Percentiles rank a stretch among this genome's conserved stretches.
phyloP scores from a whole-genome alignment of 1,140 invertebrate genomes.

The Lucilia sericata region DNA sequence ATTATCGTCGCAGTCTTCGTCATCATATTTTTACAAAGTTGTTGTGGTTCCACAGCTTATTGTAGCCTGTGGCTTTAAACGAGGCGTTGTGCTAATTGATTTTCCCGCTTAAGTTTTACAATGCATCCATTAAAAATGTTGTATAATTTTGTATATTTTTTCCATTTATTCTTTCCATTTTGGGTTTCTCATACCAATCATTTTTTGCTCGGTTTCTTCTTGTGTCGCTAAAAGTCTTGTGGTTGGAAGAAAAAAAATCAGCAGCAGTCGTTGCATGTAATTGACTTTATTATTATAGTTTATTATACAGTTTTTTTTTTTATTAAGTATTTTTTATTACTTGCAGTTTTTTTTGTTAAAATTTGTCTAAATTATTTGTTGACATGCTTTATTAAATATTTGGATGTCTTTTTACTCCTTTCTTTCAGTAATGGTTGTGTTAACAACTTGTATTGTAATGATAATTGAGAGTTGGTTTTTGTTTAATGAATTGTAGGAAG shows the following conservation, averaged over 20 bases:
- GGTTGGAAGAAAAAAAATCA: too few species aligned
- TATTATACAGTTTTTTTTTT: background rate
- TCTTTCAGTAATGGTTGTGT: too few species aligned
- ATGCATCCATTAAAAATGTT: conserved; percentile 46
- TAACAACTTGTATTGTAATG: too few species aligned
- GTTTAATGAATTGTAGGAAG: too few species aligned
- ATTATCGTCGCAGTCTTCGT: background rate
- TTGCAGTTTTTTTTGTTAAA: too few species aligned
- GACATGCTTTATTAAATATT: background rate
- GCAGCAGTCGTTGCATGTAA: background rate
- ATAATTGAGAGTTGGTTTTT: too few species aligned
- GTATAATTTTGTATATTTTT: background rate
- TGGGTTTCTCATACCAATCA: background rate
- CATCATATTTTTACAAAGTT: too few species aligned
- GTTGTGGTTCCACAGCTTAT: background rate
- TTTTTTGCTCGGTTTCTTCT: background rate
- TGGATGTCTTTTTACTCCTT: background rate
- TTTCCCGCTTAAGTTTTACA: conserved; percentile 56
- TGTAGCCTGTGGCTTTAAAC: conserved; percentile 33
- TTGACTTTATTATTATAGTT: background rate
- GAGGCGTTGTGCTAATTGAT: conserved; percentile 57
- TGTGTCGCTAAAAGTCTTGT: background rate
- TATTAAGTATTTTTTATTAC: too few species aligned
- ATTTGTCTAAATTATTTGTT: background rate
- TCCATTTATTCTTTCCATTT: too few species aligned